A percentile compares a stretch with the other conserved stretches of the same genome.
Evolutionary conservation across 2,797 vertebrate species (phyloP).

Genomic region (Neosalanx taihuensis): DNA sequence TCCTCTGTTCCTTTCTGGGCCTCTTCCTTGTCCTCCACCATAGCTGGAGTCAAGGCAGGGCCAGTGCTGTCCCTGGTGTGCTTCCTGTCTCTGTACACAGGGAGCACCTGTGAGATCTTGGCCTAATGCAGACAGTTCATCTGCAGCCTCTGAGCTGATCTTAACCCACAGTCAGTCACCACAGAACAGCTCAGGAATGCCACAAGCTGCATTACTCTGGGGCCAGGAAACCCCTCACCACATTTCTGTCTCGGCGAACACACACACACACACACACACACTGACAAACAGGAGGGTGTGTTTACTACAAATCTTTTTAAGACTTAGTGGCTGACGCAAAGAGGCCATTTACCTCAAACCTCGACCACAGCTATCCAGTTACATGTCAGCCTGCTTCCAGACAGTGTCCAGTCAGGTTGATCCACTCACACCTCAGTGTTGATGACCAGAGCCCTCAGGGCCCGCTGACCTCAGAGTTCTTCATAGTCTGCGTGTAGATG

Average conservation of each 20-base stretch:
- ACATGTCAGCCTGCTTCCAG: conserved; percentile 5
- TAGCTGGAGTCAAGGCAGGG: not conserved
- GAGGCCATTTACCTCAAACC: conserved; percentile 13
- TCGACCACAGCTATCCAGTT: not conserved
- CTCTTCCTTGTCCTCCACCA: not conserved
- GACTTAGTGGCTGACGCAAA: conserved; percentile 14
- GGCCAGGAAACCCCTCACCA: conserved; percentile 50
- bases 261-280: conserved; percentile 7
- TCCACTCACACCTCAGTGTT: conserved; percentile 25
- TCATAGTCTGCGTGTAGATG: conserved; percentile 18
- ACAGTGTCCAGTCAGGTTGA: not conserved
- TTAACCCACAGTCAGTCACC: conserved; percentile 7
- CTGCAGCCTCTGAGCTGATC: conserved; percentile 25
- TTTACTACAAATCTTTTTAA: conserved; percentile 33
- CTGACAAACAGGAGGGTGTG: conserved; percentile 16
- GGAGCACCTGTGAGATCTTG: conserved; percentile 39
- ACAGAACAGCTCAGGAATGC: conserved; percentile 12
- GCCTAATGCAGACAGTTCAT: conserved; percentile 22
- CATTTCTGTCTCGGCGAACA: conserved; percentile 23
- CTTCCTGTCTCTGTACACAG: conserved; percentile 1
- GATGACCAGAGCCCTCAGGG: conserved; percentile 1
- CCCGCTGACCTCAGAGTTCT: conserved; percentile 21
- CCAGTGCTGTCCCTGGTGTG: not conserved
- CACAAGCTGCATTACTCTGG: conserved; percentile 18
- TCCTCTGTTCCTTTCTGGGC: not conserved